A percentile compares a stretch with the other conserved stretches of the same genome.
These are phyloP conservation scores for Coptotermes formosanus DNA, from an alignment of 1,140 invertebrate genomes.

Conservation along the genomic window DNA sequence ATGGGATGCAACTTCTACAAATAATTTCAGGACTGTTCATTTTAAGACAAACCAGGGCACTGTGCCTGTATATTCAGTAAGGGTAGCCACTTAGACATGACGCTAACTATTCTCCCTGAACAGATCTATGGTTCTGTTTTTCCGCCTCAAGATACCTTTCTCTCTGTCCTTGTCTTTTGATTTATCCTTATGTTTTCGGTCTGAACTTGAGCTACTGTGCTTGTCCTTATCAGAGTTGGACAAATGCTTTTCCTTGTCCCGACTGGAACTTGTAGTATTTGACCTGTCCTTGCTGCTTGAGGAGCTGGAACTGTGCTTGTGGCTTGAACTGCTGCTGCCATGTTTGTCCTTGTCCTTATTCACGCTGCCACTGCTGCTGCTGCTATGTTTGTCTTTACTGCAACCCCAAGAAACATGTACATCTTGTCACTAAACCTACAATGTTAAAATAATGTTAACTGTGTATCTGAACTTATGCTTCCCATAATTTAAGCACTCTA, in stretches of 20 bases:
- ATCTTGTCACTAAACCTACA: too few relatives aligned
- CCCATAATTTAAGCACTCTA: too few relatives aligned
- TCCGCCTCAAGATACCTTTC: constrained; percentile 12
- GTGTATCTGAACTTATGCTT: too few relatives aligned
- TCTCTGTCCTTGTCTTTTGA: constrained; percentile 30
- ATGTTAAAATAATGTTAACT: too few relatives aligned
- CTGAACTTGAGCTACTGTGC: constrained; percentile 43
- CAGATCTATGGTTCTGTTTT: background rate
- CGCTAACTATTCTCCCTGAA: too few relatives aligned
- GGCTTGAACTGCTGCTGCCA: constrained; percentile 53
- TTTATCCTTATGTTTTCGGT: constrained; percentile 50
- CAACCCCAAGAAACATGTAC: constrained; percentile 17
- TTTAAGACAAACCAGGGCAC: too few relatives aligned
- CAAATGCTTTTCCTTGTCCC: constrained; percentile 42
- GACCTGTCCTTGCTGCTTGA: constrained; percentile 43
- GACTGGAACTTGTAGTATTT: constrained; percentile 48
- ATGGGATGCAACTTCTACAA: too few relatives aligned
- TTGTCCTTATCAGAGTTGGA: constrained; percentile 49
- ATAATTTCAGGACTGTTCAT: too few relatives aligned
- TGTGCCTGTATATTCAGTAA: too few relatives aligned
- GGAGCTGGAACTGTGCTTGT: constrained; percentile 40
- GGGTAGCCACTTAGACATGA: too few relatives aligned
- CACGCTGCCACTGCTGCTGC: constrained; percentile 49
- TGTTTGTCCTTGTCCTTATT: constrained; percentile 53
- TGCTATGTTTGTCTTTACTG: constrained; percentile 48